phyloP scores from a whole-genome alignment of 2,888 invertebrate genomes.

The Papilio demoleus region DNA sequence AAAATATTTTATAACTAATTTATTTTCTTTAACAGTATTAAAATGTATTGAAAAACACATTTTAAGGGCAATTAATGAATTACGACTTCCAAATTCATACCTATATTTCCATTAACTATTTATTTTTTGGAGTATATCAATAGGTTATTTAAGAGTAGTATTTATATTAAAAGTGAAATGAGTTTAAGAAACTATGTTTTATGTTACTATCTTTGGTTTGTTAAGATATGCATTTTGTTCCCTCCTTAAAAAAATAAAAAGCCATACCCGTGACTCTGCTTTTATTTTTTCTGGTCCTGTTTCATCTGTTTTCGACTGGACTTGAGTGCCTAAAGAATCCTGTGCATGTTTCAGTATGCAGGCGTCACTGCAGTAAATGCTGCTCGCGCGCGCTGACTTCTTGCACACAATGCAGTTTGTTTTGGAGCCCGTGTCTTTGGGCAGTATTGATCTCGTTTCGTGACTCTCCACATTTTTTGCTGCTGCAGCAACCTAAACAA shows the following conservation, averaged over 20 bases:
- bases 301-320: constrained; percentile 57
- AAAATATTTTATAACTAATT: constrained; percentile 1
- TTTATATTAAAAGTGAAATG: background rate
- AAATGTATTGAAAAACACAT: background rate
- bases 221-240: too few species aligned
- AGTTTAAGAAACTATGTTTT: too few species aligned
- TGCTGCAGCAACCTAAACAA: constrained; percentile 46
- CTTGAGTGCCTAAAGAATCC: constrained; percentile 79
- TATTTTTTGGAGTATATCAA: too few species aligned
- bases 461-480: constrained; percentile 53
- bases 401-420: constrained; percentile 90
- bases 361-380: constrained; percentile 94
- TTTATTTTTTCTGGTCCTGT: constrained; percentile 65
- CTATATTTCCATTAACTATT: too few species aligned
- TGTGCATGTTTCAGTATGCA: constrained; percentile 94
- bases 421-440: constrained; percentile 57
- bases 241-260: constrained; percentile 12
- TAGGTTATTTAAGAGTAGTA: background rate
- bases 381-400: constrained; percentile 88
- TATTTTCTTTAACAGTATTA: background rate
- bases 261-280: constrained; percentile 70
- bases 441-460: constrained; percentile 43
- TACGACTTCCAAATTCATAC: too few species aligned
- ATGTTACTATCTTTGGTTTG: too few species aligned
- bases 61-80: too few species aligned